A percentile compares a stretch with the other conserved stretches of the same genome.
phyloP scores from a whole-genome alignment of 2,797 vertebrate species.

The Petrocephalus sullivani region DNA sequence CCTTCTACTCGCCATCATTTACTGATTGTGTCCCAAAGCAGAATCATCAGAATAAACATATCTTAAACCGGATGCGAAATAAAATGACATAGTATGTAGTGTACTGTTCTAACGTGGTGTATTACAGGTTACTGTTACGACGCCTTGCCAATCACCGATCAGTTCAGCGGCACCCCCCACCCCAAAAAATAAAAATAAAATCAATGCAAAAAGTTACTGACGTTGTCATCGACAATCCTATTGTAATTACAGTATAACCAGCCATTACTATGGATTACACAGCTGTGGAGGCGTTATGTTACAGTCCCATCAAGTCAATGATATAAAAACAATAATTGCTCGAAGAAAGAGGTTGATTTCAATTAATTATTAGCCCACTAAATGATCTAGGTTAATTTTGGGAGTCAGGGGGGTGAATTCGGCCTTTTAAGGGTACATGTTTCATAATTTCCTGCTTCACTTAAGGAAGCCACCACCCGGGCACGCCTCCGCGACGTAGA shows the following conservation, averaged over 20 bases:
- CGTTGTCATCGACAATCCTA: background rate
- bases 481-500: background rate
- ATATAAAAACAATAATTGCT: background rate
- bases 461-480: background rate
- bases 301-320: background rate
- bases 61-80: background rate
- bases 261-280: background rate
- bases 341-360: background rate
- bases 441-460: background rate
- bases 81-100: background rate
- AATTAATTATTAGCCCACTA: background rate
- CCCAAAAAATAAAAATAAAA: background rate
- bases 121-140: background rate
- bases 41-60: background rate
- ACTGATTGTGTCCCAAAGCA: background rate
- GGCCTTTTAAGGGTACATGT: background rate
- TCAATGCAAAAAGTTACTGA: background rate
- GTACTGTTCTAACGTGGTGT: background rate
- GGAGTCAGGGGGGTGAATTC: background rate
- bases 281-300: background rate
- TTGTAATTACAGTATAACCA: background rate
- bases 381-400: background rate
- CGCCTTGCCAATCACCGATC: background rate
- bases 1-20: background rate
- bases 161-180: background rate